Conservation (phyloP, 2,797 vertebrate genomes). For the Loriculus beryllinus region DNA sequence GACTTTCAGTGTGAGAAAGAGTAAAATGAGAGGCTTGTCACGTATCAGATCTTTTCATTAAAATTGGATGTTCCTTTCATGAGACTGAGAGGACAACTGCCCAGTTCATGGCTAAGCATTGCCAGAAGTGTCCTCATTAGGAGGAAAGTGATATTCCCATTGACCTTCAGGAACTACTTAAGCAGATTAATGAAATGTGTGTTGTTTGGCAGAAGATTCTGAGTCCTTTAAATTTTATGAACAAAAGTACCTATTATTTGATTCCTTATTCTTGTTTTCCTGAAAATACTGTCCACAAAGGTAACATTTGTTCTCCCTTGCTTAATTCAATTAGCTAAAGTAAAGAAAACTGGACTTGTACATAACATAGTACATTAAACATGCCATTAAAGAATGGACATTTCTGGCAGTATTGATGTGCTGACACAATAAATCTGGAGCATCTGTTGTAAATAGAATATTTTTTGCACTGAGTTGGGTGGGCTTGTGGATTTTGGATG, state of each 20-base stretch:
- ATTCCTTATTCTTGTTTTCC: not conserved
- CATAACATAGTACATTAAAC: not conserved
- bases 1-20: not conserved
- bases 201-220: not conserved
- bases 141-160: not conserved
- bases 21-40: not conserved
- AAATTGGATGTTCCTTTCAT: not conserved
- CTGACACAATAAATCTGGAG: not conserved
- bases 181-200: not conserved
- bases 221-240: not conserved
- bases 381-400: not conserved
- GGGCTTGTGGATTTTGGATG: not conserved
- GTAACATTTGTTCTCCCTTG: not conserved
- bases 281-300: not conserved
- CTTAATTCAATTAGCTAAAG: not conserved
- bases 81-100: not conserved
- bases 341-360: not conserved
- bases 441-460: not conserved
- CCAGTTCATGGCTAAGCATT: not conserved
- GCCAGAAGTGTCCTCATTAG: not conserved
- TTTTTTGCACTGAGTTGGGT: not conserved
- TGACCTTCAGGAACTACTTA: not conserved
- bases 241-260: not conserved
- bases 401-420: not conserved
- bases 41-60: not conserved